Evolutionary conservation across 1,140 invertebrate genomes (phyloP).

Genomic region (Drosophila azteca): DNA sequence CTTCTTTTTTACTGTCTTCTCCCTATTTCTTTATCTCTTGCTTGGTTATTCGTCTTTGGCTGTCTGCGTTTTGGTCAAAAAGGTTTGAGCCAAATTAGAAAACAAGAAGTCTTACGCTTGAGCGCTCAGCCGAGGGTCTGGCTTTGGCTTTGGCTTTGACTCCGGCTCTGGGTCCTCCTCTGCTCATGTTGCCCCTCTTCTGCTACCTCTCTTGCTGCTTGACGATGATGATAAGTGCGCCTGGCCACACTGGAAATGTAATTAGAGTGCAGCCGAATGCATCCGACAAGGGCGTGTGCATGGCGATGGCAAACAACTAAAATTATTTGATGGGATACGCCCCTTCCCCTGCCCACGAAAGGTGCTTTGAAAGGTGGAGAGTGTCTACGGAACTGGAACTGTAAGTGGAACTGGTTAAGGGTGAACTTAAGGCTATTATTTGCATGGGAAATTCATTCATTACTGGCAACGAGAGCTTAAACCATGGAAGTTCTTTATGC

Average conservation of each 20-base stretch:
- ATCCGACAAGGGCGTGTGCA: slow-evolving; percentile 28
- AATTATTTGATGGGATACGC: slow-evolving; percentile 3
- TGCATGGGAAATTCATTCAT: no score
- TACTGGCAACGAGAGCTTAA: no score
- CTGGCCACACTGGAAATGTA: slow-evolving; percentile 67
- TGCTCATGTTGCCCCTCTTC: not conserved
- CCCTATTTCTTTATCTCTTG: not conserved
- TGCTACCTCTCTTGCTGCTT: slow-evolving; percentile 27
- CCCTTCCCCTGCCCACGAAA: no score
- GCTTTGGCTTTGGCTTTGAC: not conserved
- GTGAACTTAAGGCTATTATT: not conserved
- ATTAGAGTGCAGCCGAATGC: slow-evolving; percentile 72
- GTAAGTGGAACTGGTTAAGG: not conserved
- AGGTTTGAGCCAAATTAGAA: slow-evolving; percentile 76
- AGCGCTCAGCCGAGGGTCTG: slow-evolving; percentile 59
- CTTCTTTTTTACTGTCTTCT: no score
- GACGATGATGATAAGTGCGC: slow-evolving; percentile 49
- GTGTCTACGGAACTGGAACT: not conserved
- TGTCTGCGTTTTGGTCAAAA: slow-evolving; percentile 53
- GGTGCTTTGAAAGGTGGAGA: no score
- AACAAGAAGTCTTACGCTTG: slow-evolving; percentile 73
- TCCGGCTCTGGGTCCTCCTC: slow-evolving; percentile 6
- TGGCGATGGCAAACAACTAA: not conserved
- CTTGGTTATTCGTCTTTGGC: slow-evolving; percentile 8
- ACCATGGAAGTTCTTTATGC: no score